These are phyloP conservation scores for Griposia aprilina DNA, from an alignment of 2,888 invertebrate genomes.

Conservation along the genomic window DNA sequence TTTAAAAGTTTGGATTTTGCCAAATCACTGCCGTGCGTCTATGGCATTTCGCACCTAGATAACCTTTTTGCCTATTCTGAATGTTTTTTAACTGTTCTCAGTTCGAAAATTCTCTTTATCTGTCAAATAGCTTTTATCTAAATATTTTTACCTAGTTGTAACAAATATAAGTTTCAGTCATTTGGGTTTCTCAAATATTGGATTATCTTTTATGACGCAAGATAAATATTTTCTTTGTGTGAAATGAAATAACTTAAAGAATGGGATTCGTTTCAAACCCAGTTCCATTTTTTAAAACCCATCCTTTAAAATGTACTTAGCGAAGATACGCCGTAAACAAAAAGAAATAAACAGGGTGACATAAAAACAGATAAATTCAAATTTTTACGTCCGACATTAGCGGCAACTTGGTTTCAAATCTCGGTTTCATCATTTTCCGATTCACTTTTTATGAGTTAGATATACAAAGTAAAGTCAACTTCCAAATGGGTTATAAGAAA, in stretches of 20 bases:
- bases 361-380: slow-evolving; percentile 37
- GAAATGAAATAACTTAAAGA: background rate
- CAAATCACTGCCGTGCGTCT: slow-evolving; percentile 48
- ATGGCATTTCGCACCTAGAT: background rate
- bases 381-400: slow-evolving; percentile 47
- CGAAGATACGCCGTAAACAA: slow-evolving; percentile 29
- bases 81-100: slow-evolving; percentile 4
- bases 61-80: slow-evolving; percentile 13
- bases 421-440: slow-evolving; percentile 26
- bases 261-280: background rate
- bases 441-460: slow-evolving; percentile 3
- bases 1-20: slow-evolving; percentile 62
- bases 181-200: background rate
- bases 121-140: background rate
- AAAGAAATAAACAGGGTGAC: slow-evolving; percentile 36
- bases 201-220: background rate
- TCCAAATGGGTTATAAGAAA: background rate
- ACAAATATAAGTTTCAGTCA: background rate
- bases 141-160: background rate
- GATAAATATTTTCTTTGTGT: background rate
- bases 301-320: background rate
- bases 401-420: slow-evolving; percentile 35
- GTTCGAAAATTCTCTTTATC: background rate
- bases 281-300: background rate
- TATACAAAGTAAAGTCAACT: background rate